Conservation (phyloP, 2,113 vertebrate genomes). For the Azemiops feae region DNA sequence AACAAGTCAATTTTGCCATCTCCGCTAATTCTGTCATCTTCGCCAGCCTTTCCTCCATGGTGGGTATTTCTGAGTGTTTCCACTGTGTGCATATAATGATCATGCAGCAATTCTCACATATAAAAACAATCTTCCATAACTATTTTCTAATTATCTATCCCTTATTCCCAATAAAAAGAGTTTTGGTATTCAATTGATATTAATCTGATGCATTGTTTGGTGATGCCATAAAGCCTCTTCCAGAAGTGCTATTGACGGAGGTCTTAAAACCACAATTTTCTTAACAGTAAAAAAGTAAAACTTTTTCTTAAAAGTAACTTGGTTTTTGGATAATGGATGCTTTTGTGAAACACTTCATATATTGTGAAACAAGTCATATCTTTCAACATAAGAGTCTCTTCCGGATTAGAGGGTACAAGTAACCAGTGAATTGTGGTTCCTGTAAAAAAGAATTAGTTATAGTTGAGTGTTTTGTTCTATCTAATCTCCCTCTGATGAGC, state of each 20-base stretch:
- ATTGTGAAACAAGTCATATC: background rate
- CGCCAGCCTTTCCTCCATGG: background rate
- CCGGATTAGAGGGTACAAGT: background rate
- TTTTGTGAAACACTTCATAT: background rate
- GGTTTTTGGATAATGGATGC: background rate
- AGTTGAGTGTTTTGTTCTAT: no score
- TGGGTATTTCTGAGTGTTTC: background rate
- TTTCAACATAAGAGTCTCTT: background rate
- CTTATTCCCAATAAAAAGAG: background rate
- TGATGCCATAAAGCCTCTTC: background rate
- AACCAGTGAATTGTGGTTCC: background rate
- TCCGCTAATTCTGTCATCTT: background rate
- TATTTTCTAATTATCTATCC: background rate
- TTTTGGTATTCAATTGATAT: background rate
- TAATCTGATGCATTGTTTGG: background rate
- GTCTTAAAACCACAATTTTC: background rate
- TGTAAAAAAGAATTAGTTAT: background rate
- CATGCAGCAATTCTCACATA: background rate
- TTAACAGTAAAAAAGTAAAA: background rate
- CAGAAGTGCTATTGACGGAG: background rate
- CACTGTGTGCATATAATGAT: background rate
- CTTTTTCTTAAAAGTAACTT: background rate
- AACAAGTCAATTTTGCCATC: background rate
- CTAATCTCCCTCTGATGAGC: no score
- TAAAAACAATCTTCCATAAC: background rate